Evolutionary conservation across 2,888 invertebrate genomes (phyloP).

Genomic region (Chamaedrilus cognettii): DNA sequence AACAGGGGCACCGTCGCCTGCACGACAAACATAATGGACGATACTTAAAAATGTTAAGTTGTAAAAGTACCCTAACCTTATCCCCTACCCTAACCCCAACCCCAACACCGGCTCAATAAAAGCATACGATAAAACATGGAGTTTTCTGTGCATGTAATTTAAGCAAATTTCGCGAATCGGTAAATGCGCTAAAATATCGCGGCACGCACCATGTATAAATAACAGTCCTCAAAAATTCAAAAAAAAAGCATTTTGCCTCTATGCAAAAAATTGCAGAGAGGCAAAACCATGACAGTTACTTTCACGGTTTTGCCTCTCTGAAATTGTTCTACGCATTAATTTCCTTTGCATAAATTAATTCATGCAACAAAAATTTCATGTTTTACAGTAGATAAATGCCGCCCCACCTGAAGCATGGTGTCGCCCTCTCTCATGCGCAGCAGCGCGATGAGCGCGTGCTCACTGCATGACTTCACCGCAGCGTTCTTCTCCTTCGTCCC

Average conservation of each 20-base stretch:
- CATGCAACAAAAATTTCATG: background rate
- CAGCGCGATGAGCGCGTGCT: constrained; percentile 85
- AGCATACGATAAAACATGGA: too few relatives aligned
- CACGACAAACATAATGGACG: too few relatives aligned
- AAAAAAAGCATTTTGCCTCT: background rate
- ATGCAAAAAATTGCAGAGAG: background rate
- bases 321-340: background rate
- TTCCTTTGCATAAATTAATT: background rate
- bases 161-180: too few relatives aligned
- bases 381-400: too few relatives aligned
- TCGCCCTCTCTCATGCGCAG: constrained; percentile 72
- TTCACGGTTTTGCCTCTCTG: too few relatives aligned
- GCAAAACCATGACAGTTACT: too few relatives aligned
- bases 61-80: background rate
- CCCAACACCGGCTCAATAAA: too few relatives aligned
- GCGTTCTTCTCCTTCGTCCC: constrained; percentile 98
- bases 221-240: too few relatives aligned
- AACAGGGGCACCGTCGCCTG: constrained; percentile 67
- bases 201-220: too few relatives aligned
- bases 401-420: constrained; percentile 37
- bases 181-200: too few relatives aligned
- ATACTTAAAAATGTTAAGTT: background rate
- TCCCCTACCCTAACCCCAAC: background rate
- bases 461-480: constrained; percentile 90
- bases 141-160: too few relatives aligned